Percentiles rank a stretch among this genome's conserved stretches.
Evolutionary conservation across 2,113 vertebrate species (phyloP).

Genomic region (Chaetodon trifascialis): DNA sequence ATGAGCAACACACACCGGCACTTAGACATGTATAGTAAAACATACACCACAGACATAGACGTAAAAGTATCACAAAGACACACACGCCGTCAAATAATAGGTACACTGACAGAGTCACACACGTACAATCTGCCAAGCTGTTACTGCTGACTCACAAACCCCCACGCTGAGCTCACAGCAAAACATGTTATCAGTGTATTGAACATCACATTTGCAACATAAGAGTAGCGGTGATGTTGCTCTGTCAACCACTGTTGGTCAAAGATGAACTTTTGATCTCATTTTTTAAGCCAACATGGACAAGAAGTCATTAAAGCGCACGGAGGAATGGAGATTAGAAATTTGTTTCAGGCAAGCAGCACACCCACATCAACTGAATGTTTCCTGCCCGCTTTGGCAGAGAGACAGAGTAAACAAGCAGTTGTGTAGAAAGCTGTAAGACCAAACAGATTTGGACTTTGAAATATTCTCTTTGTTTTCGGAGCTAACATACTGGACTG

Average conservation of each 20-base stretch:
- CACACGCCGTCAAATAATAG: background rate
- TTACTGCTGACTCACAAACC: background rate
- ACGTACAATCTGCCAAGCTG: background rate
- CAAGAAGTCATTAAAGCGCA: background rate
- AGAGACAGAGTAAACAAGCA: conserved; percentile 13
- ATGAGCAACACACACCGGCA: background rate
- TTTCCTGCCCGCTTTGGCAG: background rate
- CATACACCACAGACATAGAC: background rate
- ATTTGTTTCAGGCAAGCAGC: background rate
- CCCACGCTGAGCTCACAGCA: background rate
- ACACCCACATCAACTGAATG: background rate
- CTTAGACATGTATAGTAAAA: background rate
- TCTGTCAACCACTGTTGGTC: background rate
- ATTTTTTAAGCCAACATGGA: background rate
- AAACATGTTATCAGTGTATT: background rate
- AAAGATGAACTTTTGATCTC: background rate
- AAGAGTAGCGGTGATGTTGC: background rate
- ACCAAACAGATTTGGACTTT: background rate
- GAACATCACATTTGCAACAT: background rate
- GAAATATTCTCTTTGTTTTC: background rate
- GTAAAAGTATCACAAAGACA: background rate
- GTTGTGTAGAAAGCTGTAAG: background rate
- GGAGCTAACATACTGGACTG: background rate
- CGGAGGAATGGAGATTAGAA: background rate
- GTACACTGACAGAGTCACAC: background rate